Evolutionary conservation across 1,140 invertebrate species (phyloP).

Genomic region (Panagrolaimus sp.): DNA sequence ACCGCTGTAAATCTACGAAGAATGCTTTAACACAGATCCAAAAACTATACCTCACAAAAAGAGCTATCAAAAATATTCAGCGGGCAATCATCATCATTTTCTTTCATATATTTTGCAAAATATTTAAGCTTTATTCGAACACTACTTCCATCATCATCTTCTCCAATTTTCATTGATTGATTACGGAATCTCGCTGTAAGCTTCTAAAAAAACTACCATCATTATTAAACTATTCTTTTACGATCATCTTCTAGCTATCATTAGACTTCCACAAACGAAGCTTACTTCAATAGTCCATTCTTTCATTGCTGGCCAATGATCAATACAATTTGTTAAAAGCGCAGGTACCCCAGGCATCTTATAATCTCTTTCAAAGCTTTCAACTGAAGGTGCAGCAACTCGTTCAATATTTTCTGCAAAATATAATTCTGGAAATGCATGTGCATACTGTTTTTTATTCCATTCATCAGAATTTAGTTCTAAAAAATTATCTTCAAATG

Average conservation of each 20-base stretch:
- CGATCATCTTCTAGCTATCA: too few species aligned
- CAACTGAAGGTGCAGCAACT: background rate
- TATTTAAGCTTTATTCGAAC: slow-evolving; percentile 99
- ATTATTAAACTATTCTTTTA: too few species aligned
- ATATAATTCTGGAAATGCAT: background rate
- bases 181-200: slow-evolving; percentile 93
- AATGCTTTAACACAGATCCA: too few species aligned
- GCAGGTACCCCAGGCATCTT: slow-evolving; percentile 6
- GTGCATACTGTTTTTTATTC: background rate
- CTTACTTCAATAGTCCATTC: slow-evolving; percentile 39
- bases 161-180: slow-evolving; percentile 99
- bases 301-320: slow-evolving; percentile 30
- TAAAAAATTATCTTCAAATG: background rate
- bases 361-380: background rate
- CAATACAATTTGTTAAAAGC: slow-evolving; percentile 24
- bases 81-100: slow-evolving; percentile 89
- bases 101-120: slow-evolving; percentile 73
- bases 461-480: background rate
- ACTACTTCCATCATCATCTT: slow-evolving; percentile 98
- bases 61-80: slow-evolving; percentile 99
- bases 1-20: too few species aligned
- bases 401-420: background rate
- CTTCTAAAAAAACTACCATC: slow-evolving; percentile 62
- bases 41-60: slow-evolving; percentile 78
- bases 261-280: too few species aligned